These are phyloP conservation scores for Pseudobourletiella spinata DNA, from an alignment of 1,140 invertebrate genomes.

Conservation along the genomic window DNA sequence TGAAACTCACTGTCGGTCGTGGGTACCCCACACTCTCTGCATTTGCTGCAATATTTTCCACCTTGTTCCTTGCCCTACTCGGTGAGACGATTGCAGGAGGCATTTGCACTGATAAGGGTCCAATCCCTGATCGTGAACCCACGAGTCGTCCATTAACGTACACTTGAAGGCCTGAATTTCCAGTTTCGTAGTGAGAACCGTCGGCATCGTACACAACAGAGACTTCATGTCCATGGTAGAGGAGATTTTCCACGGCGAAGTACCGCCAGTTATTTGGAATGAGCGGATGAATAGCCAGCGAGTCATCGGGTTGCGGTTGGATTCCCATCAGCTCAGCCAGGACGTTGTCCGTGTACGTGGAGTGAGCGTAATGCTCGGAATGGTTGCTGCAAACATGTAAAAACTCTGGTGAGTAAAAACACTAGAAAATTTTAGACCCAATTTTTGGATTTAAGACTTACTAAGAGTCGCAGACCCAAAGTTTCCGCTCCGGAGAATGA, in stretches of 20 bases:
- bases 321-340: constrained; percentile 26
- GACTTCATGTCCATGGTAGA: constrained; percentile 28
- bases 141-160: constrained; percentile 19
- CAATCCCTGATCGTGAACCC: background rate
- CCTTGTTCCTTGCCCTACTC: background rate
- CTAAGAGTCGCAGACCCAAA: constrained; percentile 31
- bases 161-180: constrained; percentile 13
- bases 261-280: constrained; percentile 19
- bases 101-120: constrained; percentile 4
- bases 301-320: constrained; percentile 16
- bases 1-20: constrained; percentile 15
- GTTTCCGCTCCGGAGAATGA: constrained; percentile 22
- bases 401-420: background rate
- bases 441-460: background rate
- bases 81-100: background rate
- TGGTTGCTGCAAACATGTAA: constrained; percentile 20
- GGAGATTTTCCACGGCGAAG: constrained; percentile 25
- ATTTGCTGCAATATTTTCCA: constrained; percentile 32
- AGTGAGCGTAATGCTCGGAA: constrained; percentile 34
- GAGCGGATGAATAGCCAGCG: constrained; percentile 18
- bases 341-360: constrained; percentile 28
- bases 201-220: constrained; percentile 25
- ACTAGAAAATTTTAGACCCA: background rate
- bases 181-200: constrained; percentile 21
- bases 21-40: constrained; percentile 15